phyloP scores from a whole-genome alignment of 2,113 vertebrate genomes.

The Prunella himalayana region DNA sequence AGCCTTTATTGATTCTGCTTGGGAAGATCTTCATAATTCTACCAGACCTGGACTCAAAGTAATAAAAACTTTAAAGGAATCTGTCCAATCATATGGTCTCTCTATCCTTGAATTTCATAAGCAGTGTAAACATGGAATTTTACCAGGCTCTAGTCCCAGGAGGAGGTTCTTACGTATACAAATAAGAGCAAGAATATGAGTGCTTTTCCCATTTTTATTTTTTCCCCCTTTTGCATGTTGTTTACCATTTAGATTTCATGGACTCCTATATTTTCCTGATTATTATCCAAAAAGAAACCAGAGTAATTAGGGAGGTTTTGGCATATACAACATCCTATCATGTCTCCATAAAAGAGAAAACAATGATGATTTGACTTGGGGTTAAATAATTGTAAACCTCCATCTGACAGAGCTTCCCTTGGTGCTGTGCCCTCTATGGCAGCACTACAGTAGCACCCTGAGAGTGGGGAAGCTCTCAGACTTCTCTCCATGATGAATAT shows the following conservation, averaged over 20 bases:
- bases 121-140: constrained; percentile 45
- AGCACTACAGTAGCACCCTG: not conserved
- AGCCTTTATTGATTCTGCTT: constrained; percentile 51
- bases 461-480: not conserved
- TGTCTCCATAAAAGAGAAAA: not conserved
- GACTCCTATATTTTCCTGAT: not conserved
- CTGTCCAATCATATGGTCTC: not conserved
- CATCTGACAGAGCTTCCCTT: not conserved
- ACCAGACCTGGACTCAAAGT: constrained; percentile 20
- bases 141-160: not conserved
- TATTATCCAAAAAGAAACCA: constrained; percentile 18
- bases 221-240: not conserved
- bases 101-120: constrained; percentile 43
- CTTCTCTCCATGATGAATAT: not conserved
- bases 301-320: constrained; percentile 4
- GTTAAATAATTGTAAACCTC: not conserved
- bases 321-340: not conserved
- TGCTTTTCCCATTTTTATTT: not conserved
- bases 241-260: constrained; percentile 20
- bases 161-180: not conserved
- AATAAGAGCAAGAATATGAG: not conserved
- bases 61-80: constrained; percentile 55
- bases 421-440: not conserved
- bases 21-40: constrained; percentile 36
- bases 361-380: not conserved